phyloP scores from a whole-genome alignment of 2,888 invertebrate species.

The Pseudolycoriella hygida region DNA sequence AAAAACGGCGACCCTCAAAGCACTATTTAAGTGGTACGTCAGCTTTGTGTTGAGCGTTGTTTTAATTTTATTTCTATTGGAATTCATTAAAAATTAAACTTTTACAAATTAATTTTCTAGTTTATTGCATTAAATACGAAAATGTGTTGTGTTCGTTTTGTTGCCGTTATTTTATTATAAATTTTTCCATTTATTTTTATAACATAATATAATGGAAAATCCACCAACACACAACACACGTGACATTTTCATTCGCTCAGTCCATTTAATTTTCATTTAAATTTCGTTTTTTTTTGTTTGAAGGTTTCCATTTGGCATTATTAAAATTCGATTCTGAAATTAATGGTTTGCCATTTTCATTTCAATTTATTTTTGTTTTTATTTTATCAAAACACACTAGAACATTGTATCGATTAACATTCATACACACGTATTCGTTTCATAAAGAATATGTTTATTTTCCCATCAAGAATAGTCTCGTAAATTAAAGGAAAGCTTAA shows the following conservation, averaged over 20 bases:
- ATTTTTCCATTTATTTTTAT: neutral
- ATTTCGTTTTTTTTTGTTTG: neutral
- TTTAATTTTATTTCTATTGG: neutral
- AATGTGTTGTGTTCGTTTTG: no score
- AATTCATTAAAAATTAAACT: neutral
- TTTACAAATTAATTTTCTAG: neutral
- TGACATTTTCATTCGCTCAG: neutral
- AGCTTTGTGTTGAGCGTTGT: conserved; percentile 6
- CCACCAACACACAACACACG: neutral
- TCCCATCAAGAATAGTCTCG: no score
- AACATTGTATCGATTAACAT: no score
- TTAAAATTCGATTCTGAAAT: no score
- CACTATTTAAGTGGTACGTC: conserved; percentile 27
- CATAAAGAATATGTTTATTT: no score
- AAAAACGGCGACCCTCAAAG: conserved; percentile 24
- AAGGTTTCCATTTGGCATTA: neutral
- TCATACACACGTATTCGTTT: no score
- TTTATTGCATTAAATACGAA: neutral
- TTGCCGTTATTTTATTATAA: no score
- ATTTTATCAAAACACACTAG: no score
- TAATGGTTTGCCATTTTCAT: no score
- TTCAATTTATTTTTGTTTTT: no score
- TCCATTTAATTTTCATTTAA: neutral
- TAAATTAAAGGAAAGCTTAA: no score
- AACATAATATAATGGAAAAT: neutral